Conservation (phyloP, 2,888 invertebrate species). For the Dasysyrphus tricinctus region DNA sequence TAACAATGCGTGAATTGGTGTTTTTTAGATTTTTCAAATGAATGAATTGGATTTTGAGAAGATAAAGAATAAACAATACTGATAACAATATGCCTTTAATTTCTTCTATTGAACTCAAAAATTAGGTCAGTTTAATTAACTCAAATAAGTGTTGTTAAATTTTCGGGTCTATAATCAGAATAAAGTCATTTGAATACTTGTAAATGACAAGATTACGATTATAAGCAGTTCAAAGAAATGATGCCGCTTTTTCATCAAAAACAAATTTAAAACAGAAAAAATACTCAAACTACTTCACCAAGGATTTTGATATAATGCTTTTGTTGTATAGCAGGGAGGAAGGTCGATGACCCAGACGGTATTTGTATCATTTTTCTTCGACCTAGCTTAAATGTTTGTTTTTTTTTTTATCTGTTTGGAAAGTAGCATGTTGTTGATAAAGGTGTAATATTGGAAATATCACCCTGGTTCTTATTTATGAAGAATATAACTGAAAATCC, state of each 20-base stretch:
- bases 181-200: neutral
- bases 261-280: too few species aligned
- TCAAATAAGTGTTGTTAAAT: neutral
- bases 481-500: too few species aligned
- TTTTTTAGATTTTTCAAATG: neutral
- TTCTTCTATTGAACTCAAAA: conserved; percentile 9
- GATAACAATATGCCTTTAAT: neutral
- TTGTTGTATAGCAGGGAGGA: neutral
- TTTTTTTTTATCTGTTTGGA: too few species aligned
- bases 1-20: neutral
- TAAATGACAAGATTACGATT: neutral
- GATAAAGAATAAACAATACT: neutral
- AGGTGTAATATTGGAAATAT: too few species aligned
- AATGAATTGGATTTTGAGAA: conserved; percentile 11
- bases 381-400: too few species aligned
- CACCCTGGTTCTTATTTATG: too few species aligned
- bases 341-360: neutral
- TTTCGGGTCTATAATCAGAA: neutral
- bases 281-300: too few species aligned
- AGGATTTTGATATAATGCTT: too few species aligned
- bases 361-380: too few species aligned
- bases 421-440: too few species aligned
- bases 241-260: neutral
- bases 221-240: neutral
- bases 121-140: neutral